Base-by-base conservation (phyloP, 2,113 vertebrate genomes). In the Platycercus adscitus region DNA sequence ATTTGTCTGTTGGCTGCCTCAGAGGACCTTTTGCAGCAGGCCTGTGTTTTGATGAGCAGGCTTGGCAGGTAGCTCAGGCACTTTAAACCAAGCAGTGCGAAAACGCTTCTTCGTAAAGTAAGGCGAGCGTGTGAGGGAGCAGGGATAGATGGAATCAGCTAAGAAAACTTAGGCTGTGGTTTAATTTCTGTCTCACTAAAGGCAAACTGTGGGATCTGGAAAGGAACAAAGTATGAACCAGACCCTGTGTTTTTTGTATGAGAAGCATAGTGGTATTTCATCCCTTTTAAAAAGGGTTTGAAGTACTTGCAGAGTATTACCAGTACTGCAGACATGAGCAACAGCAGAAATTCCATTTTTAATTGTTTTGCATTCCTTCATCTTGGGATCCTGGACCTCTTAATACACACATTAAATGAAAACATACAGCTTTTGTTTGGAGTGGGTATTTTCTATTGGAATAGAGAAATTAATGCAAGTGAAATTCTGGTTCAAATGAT, bases 281-380 rank as follows among this genome's bases (percentile, higher is more conserved):
- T 91, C 41, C 35, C 78, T 76, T 89, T 66, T 80, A 37, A 61
- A 89, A 82, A 65, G 75, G n/a, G 46, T 61, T 88, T 86, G 63
- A 94, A 88, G 79, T 95, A 81, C 87, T 96, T 96, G 88, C 50
- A 91, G 81, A 89, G 79, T 77, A 49, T 89, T 95, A 84, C 73
- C 63, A 86, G 70, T 75, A 35, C 33, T 81, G 64, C 71, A 90
- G 88, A 91, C 76, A 83, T 14, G 43, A 96, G 71, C 71, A 88
- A 52, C 76, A 81, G 44, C 72, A 94, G 69, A 96, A 96, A 93
- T 93, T 90, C 90, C 90, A 49, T 81, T 94, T 96, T 96, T 81
- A 95, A 96, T 94, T 91, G 69, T 78, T 94, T 95, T 91, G 60
- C 93, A 91, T 96, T 94, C 93, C 84, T 97, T 95, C 85, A 64